Percentiles rank a stretch among this genome's conserved stretches.
phyloP scores from a whole-genome alignment of 2,797 vertebrate species.

The Cossypha caffra region DNA sequence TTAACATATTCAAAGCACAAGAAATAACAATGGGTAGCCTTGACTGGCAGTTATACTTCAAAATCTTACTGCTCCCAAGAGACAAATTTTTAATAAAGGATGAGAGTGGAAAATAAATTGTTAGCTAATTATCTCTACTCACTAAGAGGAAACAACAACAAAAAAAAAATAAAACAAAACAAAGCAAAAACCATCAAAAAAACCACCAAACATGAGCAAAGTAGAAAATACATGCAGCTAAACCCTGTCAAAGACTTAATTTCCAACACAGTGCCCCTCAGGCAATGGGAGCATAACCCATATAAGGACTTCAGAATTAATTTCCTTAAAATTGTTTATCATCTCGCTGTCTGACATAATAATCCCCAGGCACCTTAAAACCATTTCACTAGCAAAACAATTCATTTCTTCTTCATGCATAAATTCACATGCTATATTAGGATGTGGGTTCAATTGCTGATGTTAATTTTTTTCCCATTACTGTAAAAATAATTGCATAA shows the following conservation, averaged over 20 bases:
- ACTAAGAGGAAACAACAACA: slow-evolving; percentile 9
- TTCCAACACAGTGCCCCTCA: background rate
- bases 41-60: slow-evolving; percentile 54
- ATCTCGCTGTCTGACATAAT: background rate
- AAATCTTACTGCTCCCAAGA: slow-evolving; percentile 36
- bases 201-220: background rate
- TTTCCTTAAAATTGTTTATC: slow-evolving; percentile 54
- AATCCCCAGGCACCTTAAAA: slow-evolving; percentile 35
- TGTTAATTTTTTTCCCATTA: background rate
- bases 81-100: slow-evolving; percentile 30
- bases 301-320: slow-evolving; percentile 27
- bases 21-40: slow-evolving; percentile 45
- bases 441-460: background rate
- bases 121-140: slow-evolving; percentile 31
- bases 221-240: background rate
- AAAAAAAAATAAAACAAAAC: background rate
- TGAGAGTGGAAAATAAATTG: slow-evolving; percentile 28
- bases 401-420: slow-evolving; percentile 18
- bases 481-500: background rate
- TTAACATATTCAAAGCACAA: slow-evolving; percentile 24
- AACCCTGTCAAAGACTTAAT: slow-evolving; percentile 14
- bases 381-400: slow-evolving; percentile 43
- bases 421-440: slow-evolving; percentile 21
- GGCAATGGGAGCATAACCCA: background rate
- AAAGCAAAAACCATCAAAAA: background rate